Base-by-base conservation (phyloP, 2,888 invertebrate genomes). In the Watsonalla binaria region DNA sequence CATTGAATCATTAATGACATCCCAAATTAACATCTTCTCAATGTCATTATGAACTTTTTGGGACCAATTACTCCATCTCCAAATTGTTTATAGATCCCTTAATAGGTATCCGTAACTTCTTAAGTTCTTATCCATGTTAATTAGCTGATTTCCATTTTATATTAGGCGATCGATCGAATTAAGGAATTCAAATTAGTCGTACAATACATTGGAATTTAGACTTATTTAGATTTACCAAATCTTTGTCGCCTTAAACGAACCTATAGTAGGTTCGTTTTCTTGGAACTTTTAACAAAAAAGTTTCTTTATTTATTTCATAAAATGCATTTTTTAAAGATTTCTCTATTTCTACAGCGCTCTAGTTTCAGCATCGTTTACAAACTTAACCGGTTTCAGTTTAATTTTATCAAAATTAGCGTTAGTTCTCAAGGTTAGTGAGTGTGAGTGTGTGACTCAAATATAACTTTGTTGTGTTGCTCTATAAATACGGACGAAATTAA, bases 401-500 rank as follows among this genome's bases (percentile, higher is more conserved):
- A 35, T 49, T 11, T 37, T 42, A 35, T 49, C 37, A 2, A 39
- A 49, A 14, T 39, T 6, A 11, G 48, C 15, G 13, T 14, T 37
- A 15, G 37, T 49, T 39, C 6, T 8, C 49, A 37, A 49, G 39
- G 39, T 15, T 14, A 8, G 5, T 6, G 15, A 8, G 5, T 9
- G 15, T 13, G 14, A 11, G 34, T 47, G 37, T 13, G 15, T 34
- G 46, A 35, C 45, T 45, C 47, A 35, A 51, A 51, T 45, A 51
- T 53, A 35, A 50, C 47, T 47, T 5, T 39, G 49, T 37, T 35
- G 37, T 6, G 37, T n/a, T 47, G 34, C 9, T 11, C 34, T 55
- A 47, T 50, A 55, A 53, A 55, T 55, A 55, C 47, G 33, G 42
- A 7, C 50, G 13, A 24, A 52, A 55, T 53, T 55, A 55, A 55